Conservation (phyloP, 2,113 vertebrate species). For the Pyrgilauda ruficollis region DNA sequence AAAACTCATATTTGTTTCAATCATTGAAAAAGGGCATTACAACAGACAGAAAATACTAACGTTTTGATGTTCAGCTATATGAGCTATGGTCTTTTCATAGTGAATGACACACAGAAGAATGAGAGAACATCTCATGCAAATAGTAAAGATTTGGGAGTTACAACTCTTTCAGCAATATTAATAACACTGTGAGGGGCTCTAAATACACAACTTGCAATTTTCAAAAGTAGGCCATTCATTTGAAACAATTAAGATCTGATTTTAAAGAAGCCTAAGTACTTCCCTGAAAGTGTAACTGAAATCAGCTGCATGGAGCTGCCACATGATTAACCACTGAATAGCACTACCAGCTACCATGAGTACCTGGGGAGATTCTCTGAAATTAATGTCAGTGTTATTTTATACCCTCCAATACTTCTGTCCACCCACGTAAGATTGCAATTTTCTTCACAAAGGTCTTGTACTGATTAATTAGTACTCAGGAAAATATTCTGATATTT, state of each 20-base stretch:
- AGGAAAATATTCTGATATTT: neutral
- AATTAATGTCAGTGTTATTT: neutral
- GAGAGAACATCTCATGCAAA: neutral
- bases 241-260: neutral
- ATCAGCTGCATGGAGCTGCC: neutral
- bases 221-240: neutral
- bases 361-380: neutral
- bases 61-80: neutral
- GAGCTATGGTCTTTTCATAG: neutral
- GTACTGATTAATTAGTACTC: neutral
- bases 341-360: neutral
- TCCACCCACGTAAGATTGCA: neutral
- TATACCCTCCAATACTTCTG: neutral
- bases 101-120: neutral
- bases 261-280: neutral
- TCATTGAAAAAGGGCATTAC: constrained; percentile 1
- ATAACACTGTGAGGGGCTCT: neutral
- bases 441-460: constrained; percentile 21
- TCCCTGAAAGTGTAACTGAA: neutral
- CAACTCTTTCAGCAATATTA: neutral
- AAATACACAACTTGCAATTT: neutral
- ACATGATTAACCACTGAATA: neutral
- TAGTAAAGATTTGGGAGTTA: neutral
- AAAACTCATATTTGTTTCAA: constrained; percentile 22
- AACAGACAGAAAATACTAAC: neutral